phyloP scores from a whole-genome alignment of 2,888 invertebrate genomes.

The Drosophila phalerata region DNA sequence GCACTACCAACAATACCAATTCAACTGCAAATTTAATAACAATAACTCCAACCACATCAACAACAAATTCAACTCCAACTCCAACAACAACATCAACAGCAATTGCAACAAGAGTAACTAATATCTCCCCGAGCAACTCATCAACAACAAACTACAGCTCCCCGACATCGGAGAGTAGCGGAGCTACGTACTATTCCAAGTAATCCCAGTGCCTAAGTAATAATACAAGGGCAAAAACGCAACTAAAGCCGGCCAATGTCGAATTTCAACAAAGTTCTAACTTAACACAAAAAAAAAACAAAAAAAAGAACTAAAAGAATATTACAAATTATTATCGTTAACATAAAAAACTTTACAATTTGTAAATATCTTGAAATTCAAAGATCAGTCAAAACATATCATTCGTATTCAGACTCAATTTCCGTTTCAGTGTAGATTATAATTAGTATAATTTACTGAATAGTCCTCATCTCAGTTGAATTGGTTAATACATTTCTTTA shows the following conservation, averaged over 20 bases:
- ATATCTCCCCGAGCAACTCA: conserved; percentile 54
- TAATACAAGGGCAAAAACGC: conserved; percentile 42
- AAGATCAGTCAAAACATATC: conserved; percentile 51
- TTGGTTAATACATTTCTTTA: conserved; percentile 27
- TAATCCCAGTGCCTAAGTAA: conserved; percentile 63
- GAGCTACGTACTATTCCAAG: conserved; percentile 68
- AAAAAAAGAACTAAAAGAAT: conserved; percentile 35
- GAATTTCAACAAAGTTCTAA: conserved; percentile 64
- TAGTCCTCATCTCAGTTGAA: conserved; percentile 26
- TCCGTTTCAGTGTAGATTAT: conserved; percentile 28
- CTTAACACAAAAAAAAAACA: too few relatives aligned
- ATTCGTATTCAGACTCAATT: conserved; percentile 26
- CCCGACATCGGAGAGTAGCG: conserved; percentile 76
- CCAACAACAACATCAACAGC: conserved; percentile 35
- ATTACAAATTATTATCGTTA: conserved; percentile 23
- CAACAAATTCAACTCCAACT: conserved; percentile 24
- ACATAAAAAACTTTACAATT: conserved; percentile 25
- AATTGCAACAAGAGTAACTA: conserved; percentile 21
- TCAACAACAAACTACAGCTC: conserved; percentile 69
- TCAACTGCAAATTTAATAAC: conserved; percentile 39
- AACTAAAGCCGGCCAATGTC: conserved; percentile 75
- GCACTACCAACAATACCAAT: conserved; percentile 40
- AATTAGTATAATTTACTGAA: conserved; percentile 4
- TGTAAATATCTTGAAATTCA: conserved; percentile 36
- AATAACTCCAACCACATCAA: conserved; percentile 51